Evolutionary conservation across 2,888 invertebrate genomes (phyloP).

Genomic region (Acrobasis suavella): DNA sequence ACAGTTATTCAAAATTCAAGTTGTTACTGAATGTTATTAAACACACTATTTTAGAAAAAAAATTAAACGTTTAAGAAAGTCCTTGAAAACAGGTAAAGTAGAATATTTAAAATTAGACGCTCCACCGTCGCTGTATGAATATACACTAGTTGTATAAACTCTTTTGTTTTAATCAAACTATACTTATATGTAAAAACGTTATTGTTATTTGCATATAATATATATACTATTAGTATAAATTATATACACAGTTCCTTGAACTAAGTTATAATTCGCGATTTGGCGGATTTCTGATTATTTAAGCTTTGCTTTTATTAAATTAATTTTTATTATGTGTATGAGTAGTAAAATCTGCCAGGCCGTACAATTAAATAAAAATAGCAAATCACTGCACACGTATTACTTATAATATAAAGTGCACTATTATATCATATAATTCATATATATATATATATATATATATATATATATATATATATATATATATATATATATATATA

Average conservation of each 20-base stretch:
- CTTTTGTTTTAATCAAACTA: conserved; percentile 53
- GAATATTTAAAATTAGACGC: conserved; percentile 48
- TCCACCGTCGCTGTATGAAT: conserved; percentile 42
- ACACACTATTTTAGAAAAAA: conserved; percentile 24
- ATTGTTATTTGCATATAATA: conserved; percentile 62
- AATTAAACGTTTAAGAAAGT: conserved; percentile 44
- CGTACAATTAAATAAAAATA: conserved; percentile 46
- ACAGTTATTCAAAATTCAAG: conserved; percentile 5
- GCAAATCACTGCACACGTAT: conserved; percentile 64
- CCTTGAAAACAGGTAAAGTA: conserved; percentile 65
- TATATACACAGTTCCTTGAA: conserved; percentile 70
- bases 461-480: conserved; percentile 46
- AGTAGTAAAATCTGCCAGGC: conserved; percentile 45
- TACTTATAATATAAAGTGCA: conserved; percentile 65
- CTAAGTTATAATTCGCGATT: conserved; percentile 48
- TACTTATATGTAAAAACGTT: conserved; percentile 65
- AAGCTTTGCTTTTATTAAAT: conserved; percentile 11
- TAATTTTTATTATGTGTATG: not conserved
- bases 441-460: conserved; percentile 52
- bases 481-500: conserved; percentile 39
- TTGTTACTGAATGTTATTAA: conserved; percentile 9
- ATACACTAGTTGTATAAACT: conserved; percentile 45
- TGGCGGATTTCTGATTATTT: conserved; percentile 44
- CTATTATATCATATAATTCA: conserved; percentile 62
- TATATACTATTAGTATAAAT: conserved; percentile 50